A percentile compares a stretch with the other conserved stretches of the same genome.
phyloP scores from a whole-genome alignment of 2,888 invertebrate species.

The Andrena bucephala region DNA sequence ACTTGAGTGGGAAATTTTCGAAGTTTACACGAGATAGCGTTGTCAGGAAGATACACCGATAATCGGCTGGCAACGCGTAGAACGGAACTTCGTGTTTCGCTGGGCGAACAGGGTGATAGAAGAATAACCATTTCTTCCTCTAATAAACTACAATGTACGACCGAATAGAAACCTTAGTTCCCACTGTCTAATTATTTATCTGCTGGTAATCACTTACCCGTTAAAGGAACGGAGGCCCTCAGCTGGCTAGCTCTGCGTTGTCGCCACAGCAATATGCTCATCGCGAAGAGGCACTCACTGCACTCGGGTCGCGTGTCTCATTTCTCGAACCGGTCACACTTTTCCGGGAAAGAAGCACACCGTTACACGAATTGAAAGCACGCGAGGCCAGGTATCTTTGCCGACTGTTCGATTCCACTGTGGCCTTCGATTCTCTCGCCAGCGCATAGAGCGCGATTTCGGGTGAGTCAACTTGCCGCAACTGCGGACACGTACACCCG shows the following conservation, averaged over 20 bases:
- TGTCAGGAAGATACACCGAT: conserved; percentile 40
- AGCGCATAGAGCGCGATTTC: conserved; percentile 6
- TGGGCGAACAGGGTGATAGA: background rate
- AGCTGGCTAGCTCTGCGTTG: conserved; percentile 76
- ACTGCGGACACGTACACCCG: conserved; percentile 18
- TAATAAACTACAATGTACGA: background rate
- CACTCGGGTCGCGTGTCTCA: background rate
- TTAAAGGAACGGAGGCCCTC: conserved; percentile 62
- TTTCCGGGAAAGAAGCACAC: background rate
- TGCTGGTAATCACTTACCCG: conserved; percentile 71
- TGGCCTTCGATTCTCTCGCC: conserved; percentile 17
- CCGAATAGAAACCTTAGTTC: too few species aligned
- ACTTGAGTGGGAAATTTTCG: conserved; percentile 37
- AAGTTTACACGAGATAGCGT: conserved; percentile 48
- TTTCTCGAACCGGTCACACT: background rate
- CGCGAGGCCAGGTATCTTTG: conserved; percentile 9
- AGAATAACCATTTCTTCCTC: background rate
- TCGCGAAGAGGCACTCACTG: conserved; percentile 47
- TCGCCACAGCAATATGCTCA: conserved; percentile 82
- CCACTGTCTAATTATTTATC: too few species aligned
- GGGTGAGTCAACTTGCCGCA: conserved; percentile 27
- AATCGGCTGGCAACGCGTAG: conserved; percentile 1
- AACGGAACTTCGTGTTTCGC: background rate
- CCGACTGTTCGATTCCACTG: background rate
- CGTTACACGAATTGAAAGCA: background rate